Conservation (phyloP, 2,797 vertebrate species). For the Clarias laeviceps region DNA sequence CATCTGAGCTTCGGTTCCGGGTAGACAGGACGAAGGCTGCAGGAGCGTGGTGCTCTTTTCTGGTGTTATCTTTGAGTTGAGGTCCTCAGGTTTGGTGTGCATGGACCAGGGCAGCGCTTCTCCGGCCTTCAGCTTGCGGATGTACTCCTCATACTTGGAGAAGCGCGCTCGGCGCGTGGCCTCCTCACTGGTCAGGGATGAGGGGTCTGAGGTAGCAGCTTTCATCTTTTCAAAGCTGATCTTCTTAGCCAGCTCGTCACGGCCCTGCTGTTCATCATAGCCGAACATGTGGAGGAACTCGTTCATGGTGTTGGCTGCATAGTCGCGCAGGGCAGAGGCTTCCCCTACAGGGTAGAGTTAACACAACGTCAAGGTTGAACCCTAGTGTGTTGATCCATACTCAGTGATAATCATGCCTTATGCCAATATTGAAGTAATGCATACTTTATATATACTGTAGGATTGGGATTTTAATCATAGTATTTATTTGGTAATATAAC, state of each 20-base stretch:
- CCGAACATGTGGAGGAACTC: constrained; percentile 98
- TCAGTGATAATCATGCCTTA: neutral
- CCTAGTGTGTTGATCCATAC: neutral
- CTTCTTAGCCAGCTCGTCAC: constrained; percentile 95
- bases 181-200: constrained; percentile 81
- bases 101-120: constrained; percentile 91
- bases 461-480: too few species aligned
- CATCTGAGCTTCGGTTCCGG: constrained; percentile 75
- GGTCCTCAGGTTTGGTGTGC: constrained; percentile 83
- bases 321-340: constrained; percentile 89
- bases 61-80: constrained; percentile 79
- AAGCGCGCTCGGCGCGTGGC: constrained; percentile 90
- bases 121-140: constrained; percentile 94
- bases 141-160: constrained; percentile 99
- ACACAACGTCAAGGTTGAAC: constrained; percentile 15
- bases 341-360: constrained; percentile 78
- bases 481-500: neutral
- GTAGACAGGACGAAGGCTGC: constrained; percentile 74
- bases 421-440: neutral
- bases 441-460: neutral
- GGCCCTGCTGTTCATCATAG: constrained; percentile 93
- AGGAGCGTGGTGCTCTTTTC: constrained; percentile 79
- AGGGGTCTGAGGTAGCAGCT: constrained; percentile 85
- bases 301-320: constrained; percentile 97
- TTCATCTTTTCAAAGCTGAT: constrained; percentile 95